Conservation (phyloP, 2,797 vertebrate species). For the Oreochromis mossambicus region DNA sequence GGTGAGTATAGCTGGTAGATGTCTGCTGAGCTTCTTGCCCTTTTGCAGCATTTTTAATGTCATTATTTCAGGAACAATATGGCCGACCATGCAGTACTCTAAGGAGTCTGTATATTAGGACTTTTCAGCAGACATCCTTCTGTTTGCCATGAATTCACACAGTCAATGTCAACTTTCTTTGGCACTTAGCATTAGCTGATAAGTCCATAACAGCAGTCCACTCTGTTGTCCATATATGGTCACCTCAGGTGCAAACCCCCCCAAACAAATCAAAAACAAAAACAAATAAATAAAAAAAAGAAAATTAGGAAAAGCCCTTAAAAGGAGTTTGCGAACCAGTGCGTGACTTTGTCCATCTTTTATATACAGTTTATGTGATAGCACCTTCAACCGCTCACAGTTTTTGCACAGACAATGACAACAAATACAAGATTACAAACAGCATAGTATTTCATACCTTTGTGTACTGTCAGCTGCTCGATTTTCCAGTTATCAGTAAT, state of each 20-base stretch:
- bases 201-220: not conserved
- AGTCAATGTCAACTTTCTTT: not conserved
- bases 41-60: not conserved
- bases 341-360: not conserved
- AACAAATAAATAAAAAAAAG: not conserved
- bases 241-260: not conserved
- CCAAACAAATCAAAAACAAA: not conserved
- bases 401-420: not conserved
- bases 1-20: not conserved
- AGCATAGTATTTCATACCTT: not conserved
- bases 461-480: not conserved
- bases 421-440: not conserved
- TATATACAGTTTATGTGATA: not conserved
- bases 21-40: no score
- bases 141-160: not conserved
- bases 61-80: not conserved
- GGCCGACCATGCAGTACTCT: not conserved
- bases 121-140: not conserved
- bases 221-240: not conserved
- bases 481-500: not conserved
- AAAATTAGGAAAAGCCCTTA: not conserved
- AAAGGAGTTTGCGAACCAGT: not conserved
- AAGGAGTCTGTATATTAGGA: not conserved
- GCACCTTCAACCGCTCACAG: not conserved
- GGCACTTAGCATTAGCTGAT: not conserved